Evolutionary conservation across 2,113 vertebrate genomes (phyloP).

Genomic region (Nothocercus nigrocapillus): DNA sequence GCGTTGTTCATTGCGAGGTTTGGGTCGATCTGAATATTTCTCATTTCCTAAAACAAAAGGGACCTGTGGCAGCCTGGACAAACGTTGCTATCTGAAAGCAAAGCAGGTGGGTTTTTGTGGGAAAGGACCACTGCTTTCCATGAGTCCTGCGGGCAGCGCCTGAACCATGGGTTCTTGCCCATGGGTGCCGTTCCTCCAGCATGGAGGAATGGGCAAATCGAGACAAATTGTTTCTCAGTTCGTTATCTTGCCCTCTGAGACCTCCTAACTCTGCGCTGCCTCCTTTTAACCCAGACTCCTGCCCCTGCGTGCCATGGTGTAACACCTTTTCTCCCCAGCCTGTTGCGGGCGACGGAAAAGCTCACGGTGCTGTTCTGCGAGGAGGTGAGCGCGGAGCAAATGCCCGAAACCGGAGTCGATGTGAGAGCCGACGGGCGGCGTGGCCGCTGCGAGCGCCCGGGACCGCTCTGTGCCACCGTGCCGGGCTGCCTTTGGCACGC

Average conservation of each 20-base stretch:
- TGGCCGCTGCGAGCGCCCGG: constrained; percentile 20
- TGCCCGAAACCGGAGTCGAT: not conserved
- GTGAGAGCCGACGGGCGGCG: not conserved
- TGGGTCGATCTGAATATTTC: not conserved
- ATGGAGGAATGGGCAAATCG: not conserved
- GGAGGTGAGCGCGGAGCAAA: not conserved
- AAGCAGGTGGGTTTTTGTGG: not conserved
- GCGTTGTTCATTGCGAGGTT: not conserved
- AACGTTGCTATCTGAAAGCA: not conserved
- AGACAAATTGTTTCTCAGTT: rapidly evolving
- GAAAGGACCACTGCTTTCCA: not conserved
- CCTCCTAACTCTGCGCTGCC: not conserved
- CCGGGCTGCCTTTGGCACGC: constrained; percentile 40
- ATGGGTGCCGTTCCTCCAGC: not conserved
- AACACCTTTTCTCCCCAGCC: not conserved
- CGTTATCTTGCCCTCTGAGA: not conserved
- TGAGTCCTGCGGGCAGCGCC: not conserved
- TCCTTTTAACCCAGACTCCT: not conserved
- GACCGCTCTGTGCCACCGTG: not conserved
- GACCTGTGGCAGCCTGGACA: not conserved
- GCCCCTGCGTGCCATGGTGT: not conserved
- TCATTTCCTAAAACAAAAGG: not conserved
- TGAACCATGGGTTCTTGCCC: rapidly evolving
- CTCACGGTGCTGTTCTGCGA: not conserved
- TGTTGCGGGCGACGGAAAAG: not conserved